These are phyloP conservation scores for Brotula barbata DNA, from an alignment of 2,797 vertebrate species.

Conservation along the genomic window DNA sequence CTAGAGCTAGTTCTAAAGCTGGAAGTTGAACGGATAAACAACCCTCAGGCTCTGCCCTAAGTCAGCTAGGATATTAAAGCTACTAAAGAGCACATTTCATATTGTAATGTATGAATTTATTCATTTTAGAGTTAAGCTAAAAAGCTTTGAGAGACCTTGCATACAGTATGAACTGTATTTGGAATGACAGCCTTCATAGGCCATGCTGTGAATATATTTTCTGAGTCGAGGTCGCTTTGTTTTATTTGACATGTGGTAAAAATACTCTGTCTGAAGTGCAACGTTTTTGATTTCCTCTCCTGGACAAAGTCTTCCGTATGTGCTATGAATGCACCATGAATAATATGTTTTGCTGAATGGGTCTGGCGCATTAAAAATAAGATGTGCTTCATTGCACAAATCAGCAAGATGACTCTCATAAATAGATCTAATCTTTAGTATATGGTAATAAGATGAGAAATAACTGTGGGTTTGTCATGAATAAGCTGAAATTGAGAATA, in stretches of 20 bases:
- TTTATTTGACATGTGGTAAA: not conserved
- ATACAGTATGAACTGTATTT: not conserved
- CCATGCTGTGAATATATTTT: not conserved
- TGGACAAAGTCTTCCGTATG: not conserved
- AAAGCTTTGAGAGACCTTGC: not conserved
- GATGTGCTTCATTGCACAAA: not conserved
- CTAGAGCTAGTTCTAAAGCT: slow-evolving; percentile 2
- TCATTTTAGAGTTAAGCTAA: not conserved
- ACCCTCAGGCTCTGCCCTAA: slow-evolving; percentile 1
- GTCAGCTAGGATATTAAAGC: not conserved
- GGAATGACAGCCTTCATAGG: not conserved
- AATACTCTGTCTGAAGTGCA: slow-evolving; percentile 2
- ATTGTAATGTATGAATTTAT: not conserved
- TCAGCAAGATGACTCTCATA: slow-evolving; percentile 3
- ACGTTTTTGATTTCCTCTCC: not conserved
- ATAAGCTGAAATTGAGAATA: not conserved
- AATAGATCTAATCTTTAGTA: slow-evolving; percentile 6
- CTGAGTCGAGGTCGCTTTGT: not conserved
- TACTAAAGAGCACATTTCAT: not conserved
- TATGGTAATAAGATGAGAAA: not conserved
- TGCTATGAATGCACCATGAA: not conserved
- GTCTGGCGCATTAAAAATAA: slow-evolving; percentile 4
- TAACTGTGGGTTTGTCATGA: not conserved
- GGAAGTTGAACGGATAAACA: not conserved
- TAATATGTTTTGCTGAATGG: slow-evolving; percentile 1